A percentile compares a stretch with the other conserved stretches of the same genome.
Evolutionary conservation across 2,888 invertebrate species (phyloP).

Genomic region (Branchellion lobata): DNA sequence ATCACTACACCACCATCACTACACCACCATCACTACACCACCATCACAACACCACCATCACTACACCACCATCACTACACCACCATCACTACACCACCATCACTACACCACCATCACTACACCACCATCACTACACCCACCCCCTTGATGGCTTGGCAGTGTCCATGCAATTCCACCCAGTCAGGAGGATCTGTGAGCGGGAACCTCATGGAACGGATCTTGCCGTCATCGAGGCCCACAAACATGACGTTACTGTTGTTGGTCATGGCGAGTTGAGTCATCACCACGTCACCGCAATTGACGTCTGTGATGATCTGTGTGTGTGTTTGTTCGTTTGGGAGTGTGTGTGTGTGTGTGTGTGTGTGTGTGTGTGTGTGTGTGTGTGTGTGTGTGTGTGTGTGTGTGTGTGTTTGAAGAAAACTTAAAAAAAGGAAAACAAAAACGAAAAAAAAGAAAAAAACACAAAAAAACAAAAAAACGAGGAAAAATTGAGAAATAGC

Average conservation of each 20-base stretch:
- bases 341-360: not conserved
- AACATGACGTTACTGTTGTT: constrained; percentile 80
- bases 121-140: constrained; percentile 58
- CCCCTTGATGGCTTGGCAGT: constrained; percentile 65
- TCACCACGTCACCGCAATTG: constrained; percentile 60
- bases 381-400: not conserved
- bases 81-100: no score
- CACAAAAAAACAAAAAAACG: not conserved
- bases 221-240: constrained; percentile 75
- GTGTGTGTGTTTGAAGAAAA: not conserved
- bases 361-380: not conserved
- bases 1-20: no score
- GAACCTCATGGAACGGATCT: constrained; percentile 75
- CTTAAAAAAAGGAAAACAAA: not conserved
- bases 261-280: constrained; percentile 71
- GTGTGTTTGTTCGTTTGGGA: not conserved
- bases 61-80: no score
- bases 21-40: not conserved
- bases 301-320: constrained; percentile 50
- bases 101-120: no score
- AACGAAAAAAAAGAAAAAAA: not conserved
- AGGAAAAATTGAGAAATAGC: no score
- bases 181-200: constrained; percentile 73
- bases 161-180: constrained; percentile 64
- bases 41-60: no score